These are phyloP conservation scores for Eupleurogrammus muticus DNA, from an alignment of 2,797 vertebrate genomes.

Conservation along the genomic window DNA sequence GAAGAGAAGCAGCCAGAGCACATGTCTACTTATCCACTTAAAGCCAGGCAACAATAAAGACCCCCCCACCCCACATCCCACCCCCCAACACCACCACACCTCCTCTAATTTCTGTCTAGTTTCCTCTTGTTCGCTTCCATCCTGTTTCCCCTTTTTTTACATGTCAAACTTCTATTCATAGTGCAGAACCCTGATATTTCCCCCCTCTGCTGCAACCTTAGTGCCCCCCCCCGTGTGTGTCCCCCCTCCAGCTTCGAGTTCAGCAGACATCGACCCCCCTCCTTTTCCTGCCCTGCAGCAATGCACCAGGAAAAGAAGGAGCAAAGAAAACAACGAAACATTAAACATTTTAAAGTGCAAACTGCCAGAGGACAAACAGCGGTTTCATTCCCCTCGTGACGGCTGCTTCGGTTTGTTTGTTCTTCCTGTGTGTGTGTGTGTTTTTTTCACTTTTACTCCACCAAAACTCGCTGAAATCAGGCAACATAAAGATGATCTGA, in stretches of 20 bases:
- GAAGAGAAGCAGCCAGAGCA: conserved; percentile 74
- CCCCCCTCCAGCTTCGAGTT: conserved; percentile 63
- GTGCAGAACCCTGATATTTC: conserved; percentile 23
- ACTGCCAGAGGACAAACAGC: conserved; percentile 62
- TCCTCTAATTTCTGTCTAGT: conserved; percentile 31
- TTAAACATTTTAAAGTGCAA: conserved; percentile 68
- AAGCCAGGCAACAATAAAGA: conserved; percentile 79
- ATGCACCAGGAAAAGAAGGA: conserved; percentile 58
- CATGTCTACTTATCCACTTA: conserved; percentile 82
- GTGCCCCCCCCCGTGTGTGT: conserved; percentile 2
- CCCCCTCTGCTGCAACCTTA: conserved; percentile 14
- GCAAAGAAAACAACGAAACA: too few species aligned
- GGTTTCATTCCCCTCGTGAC: conserved; percentile 69
- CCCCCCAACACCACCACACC: conserved; percentile 41
- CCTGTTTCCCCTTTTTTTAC: conserved; percentile 28
- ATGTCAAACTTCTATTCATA: conserved; percentile 66
- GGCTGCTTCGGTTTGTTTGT: conserved; percentile 64
- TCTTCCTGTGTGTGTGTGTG: conserved; percentile 16
- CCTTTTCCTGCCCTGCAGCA: conserved; percentile 57
- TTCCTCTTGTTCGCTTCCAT: not conserved
- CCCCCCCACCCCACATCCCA: conserved; percentile 45
- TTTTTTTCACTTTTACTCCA: conserved; percentile 27
- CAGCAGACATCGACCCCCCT: conserved; percentile 32
- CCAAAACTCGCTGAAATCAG: conserved; percentile 3
- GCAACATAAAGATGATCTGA: conserved; percentile 5